Base-by-base conservation (phyloP, 2,113 vertebrate genomes). In the Leucoraja erinaceus region DNA sequence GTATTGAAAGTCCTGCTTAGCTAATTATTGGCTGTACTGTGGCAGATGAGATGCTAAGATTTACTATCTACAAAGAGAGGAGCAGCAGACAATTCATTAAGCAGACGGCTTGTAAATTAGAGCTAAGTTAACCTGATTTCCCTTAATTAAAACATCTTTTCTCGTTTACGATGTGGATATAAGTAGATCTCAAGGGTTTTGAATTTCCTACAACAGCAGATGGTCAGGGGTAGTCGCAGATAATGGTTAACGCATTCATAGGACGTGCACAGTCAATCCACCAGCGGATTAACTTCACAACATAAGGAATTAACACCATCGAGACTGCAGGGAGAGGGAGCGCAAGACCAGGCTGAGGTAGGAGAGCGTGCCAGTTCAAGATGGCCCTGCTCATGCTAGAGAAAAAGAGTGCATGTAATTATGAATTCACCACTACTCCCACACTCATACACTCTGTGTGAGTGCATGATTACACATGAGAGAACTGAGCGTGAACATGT, bases 101-200 rank as follows among this genome's bases (percentile, higher is more conserved):
- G 95, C 96, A 97, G 96, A 97, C 96, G 96, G 96, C 96, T 97
- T 96, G 96, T 97, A 98, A 98, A 97, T 98, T 97, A 97, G 96
- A 96, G 95, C 96, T 97, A 96, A 97, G 96, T 97, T 98, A 98
- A 97, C 97, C 96, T 98, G 97, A 97, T 97, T 97, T 97, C 97
- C 97, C 96, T 97, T 97, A 97, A 97, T 98, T 96, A 97, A 99
- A 98, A 97, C 97, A 98, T 98, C 97, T 98, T 97, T 97, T 97
- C 96, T 98, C 96, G 97, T 98, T 98, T 98, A 97, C 97, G 97
- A 97, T 97, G 97, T 97, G 96, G 96, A 97, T 97, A 97, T 97
- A 97, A 97, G 97, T 97, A 97, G 96, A 97, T 98, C 97, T 98
- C 98, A 95, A 96, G 98, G 97, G 97, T 96, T 97, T 98, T 97